Conservation (phyloP, 2,113 vertebrate species). For the Vulpes vulpes region DNA sequence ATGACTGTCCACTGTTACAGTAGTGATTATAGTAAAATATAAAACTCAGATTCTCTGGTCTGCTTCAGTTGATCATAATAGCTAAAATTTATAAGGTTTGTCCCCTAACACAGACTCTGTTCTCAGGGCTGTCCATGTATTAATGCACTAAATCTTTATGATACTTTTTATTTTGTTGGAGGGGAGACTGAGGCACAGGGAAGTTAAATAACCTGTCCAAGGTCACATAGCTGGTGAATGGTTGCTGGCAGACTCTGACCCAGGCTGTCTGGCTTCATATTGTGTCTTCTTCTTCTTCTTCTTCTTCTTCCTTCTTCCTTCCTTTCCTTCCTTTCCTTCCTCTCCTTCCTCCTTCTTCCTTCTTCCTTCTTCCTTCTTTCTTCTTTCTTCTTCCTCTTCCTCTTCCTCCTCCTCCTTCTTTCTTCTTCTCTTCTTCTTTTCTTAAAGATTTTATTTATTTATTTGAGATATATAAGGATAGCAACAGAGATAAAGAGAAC, state of each 20-base stretch:
- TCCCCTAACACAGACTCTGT: not conserved
- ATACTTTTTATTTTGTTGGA: not conserved
- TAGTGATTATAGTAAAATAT: not conserved
- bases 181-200: not conserved
- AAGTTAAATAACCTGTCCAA: not conserved
- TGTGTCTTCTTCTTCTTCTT: too few species aligned
- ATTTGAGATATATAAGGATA: too few species aligned
- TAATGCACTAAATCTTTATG: not conserved
- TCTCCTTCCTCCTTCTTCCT: too few species aligned
- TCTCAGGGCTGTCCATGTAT: not conserved
- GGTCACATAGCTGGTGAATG: fast-evolving
- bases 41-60: not conserved
- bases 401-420: too few species aligned
- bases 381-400: too few species aligned
- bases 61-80: not conserved
- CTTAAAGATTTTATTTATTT: too few species aligned
- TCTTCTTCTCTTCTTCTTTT: too few species aligned
- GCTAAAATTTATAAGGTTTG: not conserved
- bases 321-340: too few species aligned
- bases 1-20: not conserved
- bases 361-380: too few species aligned
- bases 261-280: not conserved
- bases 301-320: too few species aligned
- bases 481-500: too few species aligned
- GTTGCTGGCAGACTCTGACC: not conserved